Percentiles rank a stretch among this genome's conserved stretches.
Conservation (phyloP, 35 echinoderm and acorn worm genomes). For the Ptychodera flava region DNA sequence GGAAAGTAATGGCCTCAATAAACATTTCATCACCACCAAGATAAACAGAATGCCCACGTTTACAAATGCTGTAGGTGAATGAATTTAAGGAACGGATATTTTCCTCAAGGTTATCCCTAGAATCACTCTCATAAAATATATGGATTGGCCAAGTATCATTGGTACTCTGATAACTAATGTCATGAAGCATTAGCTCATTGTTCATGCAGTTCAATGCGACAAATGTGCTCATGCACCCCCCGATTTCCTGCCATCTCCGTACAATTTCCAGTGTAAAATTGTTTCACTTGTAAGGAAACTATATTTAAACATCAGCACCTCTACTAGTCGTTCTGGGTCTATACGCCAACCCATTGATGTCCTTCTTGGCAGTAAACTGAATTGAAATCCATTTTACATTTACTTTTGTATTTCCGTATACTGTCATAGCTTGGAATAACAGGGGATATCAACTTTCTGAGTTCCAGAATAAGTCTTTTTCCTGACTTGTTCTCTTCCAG, state of each 20-base stretch:
- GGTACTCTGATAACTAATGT: conserved; percentile 25
- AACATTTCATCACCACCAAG: conserved; percentile 32
- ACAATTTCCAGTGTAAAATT: conserved; percentile 19
- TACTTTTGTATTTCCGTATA: conserved; percentile 18
- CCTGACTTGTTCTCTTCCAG: conserved; percentile 36
- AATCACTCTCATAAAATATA: conserved; percentile 41
- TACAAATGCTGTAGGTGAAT: conserved; percentile 5
- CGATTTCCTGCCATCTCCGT: conserved; percentile 39
- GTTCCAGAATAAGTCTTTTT: not conserved
- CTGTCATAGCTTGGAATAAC: not conserved
- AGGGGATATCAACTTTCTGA: not conserved
- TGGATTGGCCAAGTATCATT: conserved; percentile 25
- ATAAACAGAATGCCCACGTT: not conserved
- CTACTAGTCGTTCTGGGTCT: conserved; percentile 11
- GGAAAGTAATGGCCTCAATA: conserved; percentile 6
- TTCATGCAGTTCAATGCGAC: conserved; percentile 10
- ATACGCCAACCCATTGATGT: conserved; percentile 29
- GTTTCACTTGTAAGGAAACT: not conserved
- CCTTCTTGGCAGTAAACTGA: conserved; percentile 21
- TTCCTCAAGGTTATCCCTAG: conserved; percentile 41
- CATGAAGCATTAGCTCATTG: conserved; percentile 20
- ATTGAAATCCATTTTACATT: conserved; percentile 38
- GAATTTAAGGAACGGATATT: conserved; percentile 12
- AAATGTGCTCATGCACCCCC: conserved; percentile 28
- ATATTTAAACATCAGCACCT: conserved; percentile 27